phyloP scores from a whole-genome alignment of 2,888 invertebrate genomes.

The Pseudolycoriella hygida region DNA sequence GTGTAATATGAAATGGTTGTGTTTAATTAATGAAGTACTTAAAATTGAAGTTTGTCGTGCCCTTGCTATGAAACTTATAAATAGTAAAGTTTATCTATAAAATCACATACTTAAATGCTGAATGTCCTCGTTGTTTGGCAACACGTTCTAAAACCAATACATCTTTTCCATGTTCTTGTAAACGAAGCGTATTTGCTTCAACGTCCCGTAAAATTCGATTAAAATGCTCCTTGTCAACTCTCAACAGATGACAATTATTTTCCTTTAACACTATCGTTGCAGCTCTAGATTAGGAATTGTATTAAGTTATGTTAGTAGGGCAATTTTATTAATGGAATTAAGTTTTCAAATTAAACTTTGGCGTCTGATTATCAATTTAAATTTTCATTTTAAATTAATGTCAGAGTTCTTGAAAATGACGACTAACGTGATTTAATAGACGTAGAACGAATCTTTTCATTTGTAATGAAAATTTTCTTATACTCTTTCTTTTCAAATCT shows the following conservation, averaged over 20 bases:
- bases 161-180: conserved; percentile 71
- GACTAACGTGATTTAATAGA: too few relatives aligned
- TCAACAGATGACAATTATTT: conserved; percentile 64
- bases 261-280: conserved; percentile 67
- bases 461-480: too few relatives aligned
- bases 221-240: conserved; percentile 74
- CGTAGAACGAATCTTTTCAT: too few relatives aligned
- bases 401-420: neutral
- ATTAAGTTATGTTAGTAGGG: conserved; percentile 5
- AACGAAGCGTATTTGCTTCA: conserved; percentile 69
- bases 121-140: conserved; percentile 35
- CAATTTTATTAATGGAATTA: neutral
- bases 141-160: conserved; percentile 64
- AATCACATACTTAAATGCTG: conserved; percentile 40
- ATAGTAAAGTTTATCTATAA: neutral
- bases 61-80: too few relatives aligned
- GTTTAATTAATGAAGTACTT: too few relatives aligned
- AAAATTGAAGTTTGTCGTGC: too few relatives aligned
- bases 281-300: conserved; percentile 34
- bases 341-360: neutral
- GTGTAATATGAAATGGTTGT: too few relatives aligned
- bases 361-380: neutral
- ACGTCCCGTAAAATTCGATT: conserved; percentile 66
- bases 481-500: too few relatives aligned
- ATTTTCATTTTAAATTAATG: neutral